phyloP scores from a whole-genome alignment of 2,797 vertebrate genomes.

The Lacerta viridis region DNA sequence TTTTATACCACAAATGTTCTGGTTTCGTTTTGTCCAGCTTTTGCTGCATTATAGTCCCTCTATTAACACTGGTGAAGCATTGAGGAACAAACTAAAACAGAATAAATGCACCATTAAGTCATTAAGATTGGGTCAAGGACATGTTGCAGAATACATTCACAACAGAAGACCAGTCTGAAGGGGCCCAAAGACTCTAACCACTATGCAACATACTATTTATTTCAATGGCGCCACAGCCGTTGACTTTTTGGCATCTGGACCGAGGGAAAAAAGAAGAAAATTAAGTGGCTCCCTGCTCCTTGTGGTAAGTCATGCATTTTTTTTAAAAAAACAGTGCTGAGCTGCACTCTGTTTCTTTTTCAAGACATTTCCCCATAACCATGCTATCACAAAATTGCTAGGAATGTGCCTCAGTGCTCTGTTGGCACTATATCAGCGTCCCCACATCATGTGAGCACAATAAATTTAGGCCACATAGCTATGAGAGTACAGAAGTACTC shows the following conservation, averaged over 20 bases:
- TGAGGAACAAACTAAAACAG: too few species aligned
- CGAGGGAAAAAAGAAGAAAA: neutral
- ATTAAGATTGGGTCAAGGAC: too few species aligned
- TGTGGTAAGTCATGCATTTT: neutral
- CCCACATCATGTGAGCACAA: neutral
- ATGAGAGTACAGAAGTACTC: neutral
- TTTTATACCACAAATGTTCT: too few species aligned
- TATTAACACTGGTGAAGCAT: too few species aligned
- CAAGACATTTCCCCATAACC: neutral
- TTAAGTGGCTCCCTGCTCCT: neutral
- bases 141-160: too few species aligned
- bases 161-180: too few species aligned
- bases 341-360: neutral
- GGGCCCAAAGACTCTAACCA: too few species aligned
- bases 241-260: neutral
- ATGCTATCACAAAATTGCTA: neutral
- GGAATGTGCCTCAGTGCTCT: neutral
- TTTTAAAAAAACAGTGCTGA: neutral
- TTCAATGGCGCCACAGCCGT: neutral
- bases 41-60: too few species aligned
- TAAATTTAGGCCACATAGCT: neutral
- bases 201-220: neutral
- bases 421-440: neutral
- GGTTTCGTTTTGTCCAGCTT: too few species aligned
- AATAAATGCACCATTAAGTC: too few species aligned